Conservation (phyloP, 2,888 invertebrate species). For the Chironomus riparius region DNA sequence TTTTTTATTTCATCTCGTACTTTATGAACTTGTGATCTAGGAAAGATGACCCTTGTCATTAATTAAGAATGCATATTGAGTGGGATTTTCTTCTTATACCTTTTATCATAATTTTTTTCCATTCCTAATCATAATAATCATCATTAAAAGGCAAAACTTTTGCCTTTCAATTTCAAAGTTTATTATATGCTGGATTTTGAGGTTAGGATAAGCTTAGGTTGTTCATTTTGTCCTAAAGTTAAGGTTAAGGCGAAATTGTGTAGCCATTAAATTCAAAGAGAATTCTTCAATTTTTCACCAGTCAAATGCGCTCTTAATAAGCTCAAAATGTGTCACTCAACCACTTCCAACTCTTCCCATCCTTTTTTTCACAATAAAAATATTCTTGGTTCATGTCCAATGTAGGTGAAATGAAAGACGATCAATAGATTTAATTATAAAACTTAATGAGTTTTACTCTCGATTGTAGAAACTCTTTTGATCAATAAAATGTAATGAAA, state of each 20-base stretch:
- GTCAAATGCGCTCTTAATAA: too few relatives aligned
- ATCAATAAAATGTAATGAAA: neutral
- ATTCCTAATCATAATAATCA: neutral
- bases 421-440: neutral
- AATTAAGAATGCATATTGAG: conserved; percentile 8
- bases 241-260: too few relatives aligned
- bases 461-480: neutral
- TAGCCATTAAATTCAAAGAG: too few relatives aligned
- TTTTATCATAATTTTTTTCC: neutral
- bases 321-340: too few relatives aligned
- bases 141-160: neutral
- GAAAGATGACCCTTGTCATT: conserved; percentile 1
- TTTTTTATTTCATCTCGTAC: neutral
- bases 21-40: neutral
- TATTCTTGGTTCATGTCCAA: neutral
- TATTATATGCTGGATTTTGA: neutral
- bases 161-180: neutral
- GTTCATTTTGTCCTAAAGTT: too few relatives aligned
- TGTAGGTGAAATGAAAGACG: neutral
- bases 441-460: neutral
- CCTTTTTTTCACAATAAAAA: neutral
- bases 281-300: too few relatives aligned
- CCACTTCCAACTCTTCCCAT: neutral
- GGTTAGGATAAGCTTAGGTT: neutral
- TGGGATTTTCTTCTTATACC: neutral